Evolutionary conservation across 2,113 vertebrate genomes (phyloP).

Genomic region (Tachycineta bicolor): DNA sequence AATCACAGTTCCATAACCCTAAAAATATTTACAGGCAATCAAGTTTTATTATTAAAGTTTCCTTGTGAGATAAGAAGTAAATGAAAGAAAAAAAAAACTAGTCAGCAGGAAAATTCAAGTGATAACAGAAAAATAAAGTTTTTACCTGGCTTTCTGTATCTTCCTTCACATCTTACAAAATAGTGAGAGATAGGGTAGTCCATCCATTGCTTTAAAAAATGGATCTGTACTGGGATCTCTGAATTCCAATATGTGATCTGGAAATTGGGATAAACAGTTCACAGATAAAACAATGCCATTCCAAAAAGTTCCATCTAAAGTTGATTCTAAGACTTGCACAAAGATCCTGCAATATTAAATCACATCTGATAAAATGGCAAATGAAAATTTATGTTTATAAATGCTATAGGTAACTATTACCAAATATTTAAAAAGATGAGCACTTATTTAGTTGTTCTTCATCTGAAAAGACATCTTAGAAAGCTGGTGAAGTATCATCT

Average conservation of each 20-base stretch:
- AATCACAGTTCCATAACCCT: neutral
- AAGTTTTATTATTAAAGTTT: neutral
- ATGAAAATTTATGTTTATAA: neutral
- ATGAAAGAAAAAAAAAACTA: neutral
- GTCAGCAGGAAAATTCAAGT: neutral
- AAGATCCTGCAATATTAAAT: neutral
- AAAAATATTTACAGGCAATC: neutral
- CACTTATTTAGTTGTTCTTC: neutral
- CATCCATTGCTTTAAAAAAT: accelerated
- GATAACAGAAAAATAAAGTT: neutral
- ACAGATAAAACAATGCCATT: neutral
- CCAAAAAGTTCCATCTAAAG: neutral
- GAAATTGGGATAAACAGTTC: neutral
- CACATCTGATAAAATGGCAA: neutral
- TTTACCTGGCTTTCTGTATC: neutral
- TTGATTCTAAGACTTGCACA: neutral
- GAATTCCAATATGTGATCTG: neutral
- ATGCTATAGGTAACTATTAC: neutral
- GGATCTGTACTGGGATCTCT: neutral
- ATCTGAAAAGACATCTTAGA: neutral
- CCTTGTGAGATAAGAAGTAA: neutral
- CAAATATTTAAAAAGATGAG: neutral
- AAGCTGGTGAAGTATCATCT: neutral
- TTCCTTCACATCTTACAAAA: neutral
- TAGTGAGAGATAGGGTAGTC: neutral